A percentile compares a stretch with the other conserved stretches of the same genome.
Conservation (phyloP, 2,113 vertebrate genomes). For the Psammodynastes pulverulentus region DNA sequence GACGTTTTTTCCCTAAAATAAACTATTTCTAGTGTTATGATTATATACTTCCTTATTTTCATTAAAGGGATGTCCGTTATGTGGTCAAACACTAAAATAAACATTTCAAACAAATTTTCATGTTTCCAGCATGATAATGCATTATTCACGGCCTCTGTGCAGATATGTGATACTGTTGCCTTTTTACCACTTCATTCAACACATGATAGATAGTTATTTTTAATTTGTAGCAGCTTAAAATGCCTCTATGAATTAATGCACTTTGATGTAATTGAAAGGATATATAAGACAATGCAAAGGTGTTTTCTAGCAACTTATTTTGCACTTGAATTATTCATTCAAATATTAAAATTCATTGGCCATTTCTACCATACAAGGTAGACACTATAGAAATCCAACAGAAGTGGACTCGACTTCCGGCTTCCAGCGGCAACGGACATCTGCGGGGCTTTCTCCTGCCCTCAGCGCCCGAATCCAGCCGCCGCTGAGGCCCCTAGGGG, state of each 20-base stretch:
- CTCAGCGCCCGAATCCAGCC: no score
- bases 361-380: not conserved
- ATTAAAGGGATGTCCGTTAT: not conserved
- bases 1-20: not conserved
- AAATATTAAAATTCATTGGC: not conserved
- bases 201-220: not conserved
- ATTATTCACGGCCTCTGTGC: not conserved
- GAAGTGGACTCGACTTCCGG: no score
- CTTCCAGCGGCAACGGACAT: no score
- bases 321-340: not conserved
- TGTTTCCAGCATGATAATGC: not conserved
- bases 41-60: conserved; percentile 5
- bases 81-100: not conserved
- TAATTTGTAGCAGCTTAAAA: not conserved
- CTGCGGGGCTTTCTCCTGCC: no score
- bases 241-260: not conserved
- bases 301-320: not conserved
- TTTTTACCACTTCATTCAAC: not conserved
- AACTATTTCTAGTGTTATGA: not conserved
- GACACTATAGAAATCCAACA: not conserved
- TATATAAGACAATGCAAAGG: not conserved
- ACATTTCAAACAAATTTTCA: not conserved
- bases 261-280: not conserved
- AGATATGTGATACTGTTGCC: not conserved
- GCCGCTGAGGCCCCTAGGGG: no score